Conservation (phyloP, 2,888 invertebrate species). For the Chrysotoxum bicinctum region DNA sequence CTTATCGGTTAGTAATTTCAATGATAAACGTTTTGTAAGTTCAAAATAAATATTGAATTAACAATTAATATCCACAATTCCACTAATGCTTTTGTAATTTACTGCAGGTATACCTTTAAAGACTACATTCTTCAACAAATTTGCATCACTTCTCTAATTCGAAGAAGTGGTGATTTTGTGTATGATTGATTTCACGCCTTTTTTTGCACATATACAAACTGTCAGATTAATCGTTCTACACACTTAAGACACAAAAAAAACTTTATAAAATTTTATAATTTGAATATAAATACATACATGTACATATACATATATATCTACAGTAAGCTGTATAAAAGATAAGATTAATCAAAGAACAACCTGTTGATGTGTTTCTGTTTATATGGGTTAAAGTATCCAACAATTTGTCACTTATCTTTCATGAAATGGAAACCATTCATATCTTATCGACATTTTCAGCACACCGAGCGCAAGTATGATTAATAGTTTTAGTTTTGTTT, state of each 20-base stretch:
- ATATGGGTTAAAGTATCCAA: background rate
- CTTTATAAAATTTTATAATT: background rate
- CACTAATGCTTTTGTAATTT: constrained; percentile 19
- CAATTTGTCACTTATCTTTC: background rate
- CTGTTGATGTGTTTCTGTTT: background rate
- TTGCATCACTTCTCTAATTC: background rate
- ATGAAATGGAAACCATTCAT: constrained; percentile 24
- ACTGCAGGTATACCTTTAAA: background rate
- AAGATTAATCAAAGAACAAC: constrained; percentile 36
- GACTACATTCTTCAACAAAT: background rate
- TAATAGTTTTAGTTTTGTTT: background rate
- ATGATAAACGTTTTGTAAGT: constrained; percentile 24
- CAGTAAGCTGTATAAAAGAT: background rate
- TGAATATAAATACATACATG: background rate
- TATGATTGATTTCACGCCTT: background rate
- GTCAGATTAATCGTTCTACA: background rate
- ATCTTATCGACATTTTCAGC: constrained; percentile 48
- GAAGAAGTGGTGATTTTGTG: background rate
- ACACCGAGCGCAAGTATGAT: constrained; percentile 3
- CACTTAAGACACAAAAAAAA: background rate
- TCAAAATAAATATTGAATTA: constrained; percentile 39
- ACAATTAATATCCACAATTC: constrained; percentile 35
- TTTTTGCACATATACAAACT: background rate
- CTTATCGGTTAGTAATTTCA: constrained; percentile 15
- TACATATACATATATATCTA: no score